Evolutionary conservation across 2,888 invertebrate genomes (phyloP).

Genomic region (Merodon equestris): DNA sequence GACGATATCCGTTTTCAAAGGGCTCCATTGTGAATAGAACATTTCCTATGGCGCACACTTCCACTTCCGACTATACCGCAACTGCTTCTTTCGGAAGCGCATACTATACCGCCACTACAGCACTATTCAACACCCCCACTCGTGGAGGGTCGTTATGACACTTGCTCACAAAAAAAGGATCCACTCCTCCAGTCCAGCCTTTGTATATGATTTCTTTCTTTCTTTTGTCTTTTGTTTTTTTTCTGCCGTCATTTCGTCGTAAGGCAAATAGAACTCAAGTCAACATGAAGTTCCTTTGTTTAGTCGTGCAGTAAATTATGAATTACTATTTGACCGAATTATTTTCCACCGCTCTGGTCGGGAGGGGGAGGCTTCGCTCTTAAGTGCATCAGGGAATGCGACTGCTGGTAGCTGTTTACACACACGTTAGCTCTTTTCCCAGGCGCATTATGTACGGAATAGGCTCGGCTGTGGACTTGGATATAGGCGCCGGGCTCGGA

Average conservation of each 20-base stretch:
- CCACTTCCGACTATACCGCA: constrained; percentile 5
- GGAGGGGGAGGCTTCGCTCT: too few species aligned
- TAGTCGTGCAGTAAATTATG: constrained; percentile 57
- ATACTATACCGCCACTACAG: too few species aligned
- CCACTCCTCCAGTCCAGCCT: constrained; percentile 12
- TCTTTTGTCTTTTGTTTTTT: constrained; percentile 5
- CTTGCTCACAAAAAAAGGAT: constrained; percentile 18
- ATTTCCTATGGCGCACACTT: constrained; percentile 6
- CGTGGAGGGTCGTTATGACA: constrained; percentile 34
- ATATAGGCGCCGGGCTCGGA: too few species aligned
- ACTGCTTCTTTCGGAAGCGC: constrained; percentile 26
- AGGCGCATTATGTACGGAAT: constrained; percentile 9
- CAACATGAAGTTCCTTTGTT: constrained; percentile 59
- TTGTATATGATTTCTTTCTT: too few species aligned
- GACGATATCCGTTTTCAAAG: too few species aligned
- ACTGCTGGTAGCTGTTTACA: constrained; percentile 46
- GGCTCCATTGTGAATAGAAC: not conserved
- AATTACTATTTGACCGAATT: constrained; percentile 49
- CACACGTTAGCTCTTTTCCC: constrained; percentile 40
- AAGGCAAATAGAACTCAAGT: constrained; percentile 22
- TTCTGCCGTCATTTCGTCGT: constrained; percentile 42
- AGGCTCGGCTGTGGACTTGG: too few species aligned
- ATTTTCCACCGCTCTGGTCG: too few species aligned
- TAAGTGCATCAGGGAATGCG: constrained; percentile 25
- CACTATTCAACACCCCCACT: not conserved